Base-by-base conservation (phyloP, 2,113 vertebrate genomes). In the Agelaius phoeniceus region DNA sequence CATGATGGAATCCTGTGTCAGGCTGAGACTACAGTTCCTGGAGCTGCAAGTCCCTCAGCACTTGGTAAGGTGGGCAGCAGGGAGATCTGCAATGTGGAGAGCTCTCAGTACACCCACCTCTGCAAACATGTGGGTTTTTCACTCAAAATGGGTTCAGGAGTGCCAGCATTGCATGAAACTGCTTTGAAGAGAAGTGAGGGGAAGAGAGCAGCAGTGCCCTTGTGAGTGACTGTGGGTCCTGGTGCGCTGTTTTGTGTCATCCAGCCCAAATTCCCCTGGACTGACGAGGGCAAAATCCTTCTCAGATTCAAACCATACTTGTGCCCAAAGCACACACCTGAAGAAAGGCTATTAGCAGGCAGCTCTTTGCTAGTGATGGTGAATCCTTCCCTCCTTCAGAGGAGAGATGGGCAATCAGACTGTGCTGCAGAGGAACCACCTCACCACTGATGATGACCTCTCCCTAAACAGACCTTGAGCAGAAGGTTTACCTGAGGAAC, bases 1-100 rank as follows among this genome's bases (percentile, higher is more conserved):
- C 15, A 12, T 35, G 18, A 24, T 22, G 0, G 4, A 87, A n/a
- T 66, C 8, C 46, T 2, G 0, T 46, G 31, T 31, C 23, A 41
- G 28, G 10, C 39, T 77, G 63, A 59, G 30, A 59, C 15, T 9
- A 15, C 14, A 35, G 10, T 1, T 51, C 23, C 22, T 13, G 14
- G 68, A 35, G 14, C 46, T 77, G 16, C 14, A 51, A 24, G 30
- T 59, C 21, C 44, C 28, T 81, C 58, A 41, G 78, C 1, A 1
- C 39, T 59, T 41, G 54, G 35, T 37, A 15, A 54, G n/a, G n/a
- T 44, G 63, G 35, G 31, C 6, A 19, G 26, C 39, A 77, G n/a
- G 22, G 49, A 82, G 41, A 74, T 20, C 41, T 82, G 20, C 7
- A 3, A 19, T 7, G 1, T 43, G 39, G 23, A 72, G n/a, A 33